Percentiles rank a stretch among this genome's conserved stretches.
Evolutionary conservation across 2,888 invertebrate species (phyloP).

Genomic region (Acholoe squamosa): DNA sequence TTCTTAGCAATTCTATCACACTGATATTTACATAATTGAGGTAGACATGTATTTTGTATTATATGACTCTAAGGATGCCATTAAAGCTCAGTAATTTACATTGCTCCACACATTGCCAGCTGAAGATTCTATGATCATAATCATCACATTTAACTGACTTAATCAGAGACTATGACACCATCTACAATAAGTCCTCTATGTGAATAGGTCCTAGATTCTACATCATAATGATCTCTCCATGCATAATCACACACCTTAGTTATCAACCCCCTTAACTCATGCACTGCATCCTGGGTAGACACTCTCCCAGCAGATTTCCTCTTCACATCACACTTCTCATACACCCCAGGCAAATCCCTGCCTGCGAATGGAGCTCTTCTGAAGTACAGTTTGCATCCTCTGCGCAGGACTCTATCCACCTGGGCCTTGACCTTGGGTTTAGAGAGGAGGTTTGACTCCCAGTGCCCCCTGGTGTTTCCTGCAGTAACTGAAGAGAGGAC

Average conservation of each 20-base stretch:
- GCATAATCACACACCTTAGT: constrained; percentile 47
- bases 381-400: constrained; percentile 20
- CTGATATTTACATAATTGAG: no score
- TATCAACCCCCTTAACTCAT: constrained; percentile 49
- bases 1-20: no score
- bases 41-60: no score
- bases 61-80: no score
- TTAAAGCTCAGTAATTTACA: no score
- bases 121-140: no score
- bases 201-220: constrained; percentile 44
- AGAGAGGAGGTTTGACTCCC: constrained; percentile 27
- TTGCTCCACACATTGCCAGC: no score
- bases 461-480: background rate
- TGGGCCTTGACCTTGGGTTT: constrained; percentile 32
- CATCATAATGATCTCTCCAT: constrained; percentile 55
- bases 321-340: constrained; percentile 28
- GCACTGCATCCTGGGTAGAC: background rate
- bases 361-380: constrained; percentile 39
- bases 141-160: no score
- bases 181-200: constrained; percentile 21
- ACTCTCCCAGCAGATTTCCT: background rate
- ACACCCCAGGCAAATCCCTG: background rate
- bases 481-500: constrained; percentile 5
- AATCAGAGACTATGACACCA: constrained; percentile 47
- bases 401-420: constrained; percentile 32